Evolutionary conservation across 2,888 invertebrate genomes (phyloP), one percentile per base, ranked within the genome.

Genomic region (Cetonia aurata): DNA sequence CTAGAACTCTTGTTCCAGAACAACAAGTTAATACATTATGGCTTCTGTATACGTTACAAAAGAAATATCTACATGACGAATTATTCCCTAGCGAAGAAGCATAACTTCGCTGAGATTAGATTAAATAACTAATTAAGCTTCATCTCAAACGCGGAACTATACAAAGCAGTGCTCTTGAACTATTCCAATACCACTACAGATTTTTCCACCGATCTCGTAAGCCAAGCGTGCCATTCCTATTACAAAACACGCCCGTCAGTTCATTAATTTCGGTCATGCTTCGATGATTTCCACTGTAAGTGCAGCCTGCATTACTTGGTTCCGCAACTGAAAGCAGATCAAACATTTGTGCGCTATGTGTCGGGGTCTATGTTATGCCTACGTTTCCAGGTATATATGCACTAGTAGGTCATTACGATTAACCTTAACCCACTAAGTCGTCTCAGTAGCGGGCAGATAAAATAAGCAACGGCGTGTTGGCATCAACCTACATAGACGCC

Each of bases 381-480:
- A n/a, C 44, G 44, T 62, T 62, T 62, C 62, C 62, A 62, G 62
- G 62, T 62, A 62, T 48, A 62, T 62, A 48, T 62, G 48, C 46
- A 42, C 62, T 48, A 62, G 33, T 62, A 48, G 62, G 62, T 62
- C 62, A 48, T 62, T 46, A 62, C 62, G 48, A 62, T 62, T 62
- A 62, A 62, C 62, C 62, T 62, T 62, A 62, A 62, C 62, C 62
- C 62, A 62, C 62, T 62, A 62, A 62, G 13, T 6, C 62, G 33
- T 15, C 62, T 31, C 15, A 17, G 48, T 48, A 62, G 19, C 19
- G 12, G 15, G 37, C 44, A 59, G 37, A 15, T 41, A 37, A 56
- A 56, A 1, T 25, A 25, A 25, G 25, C 44, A 3, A 44, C 44
- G 3, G 6, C 44, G 13, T n/a, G 13, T 10, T 44, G 44, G 19